Evolutionary conservation across 2,888 invertebrate species (phyloP), one percentile per base, ranked within the genome.

Genomic region (Watsonalla cultraria): DNA sequence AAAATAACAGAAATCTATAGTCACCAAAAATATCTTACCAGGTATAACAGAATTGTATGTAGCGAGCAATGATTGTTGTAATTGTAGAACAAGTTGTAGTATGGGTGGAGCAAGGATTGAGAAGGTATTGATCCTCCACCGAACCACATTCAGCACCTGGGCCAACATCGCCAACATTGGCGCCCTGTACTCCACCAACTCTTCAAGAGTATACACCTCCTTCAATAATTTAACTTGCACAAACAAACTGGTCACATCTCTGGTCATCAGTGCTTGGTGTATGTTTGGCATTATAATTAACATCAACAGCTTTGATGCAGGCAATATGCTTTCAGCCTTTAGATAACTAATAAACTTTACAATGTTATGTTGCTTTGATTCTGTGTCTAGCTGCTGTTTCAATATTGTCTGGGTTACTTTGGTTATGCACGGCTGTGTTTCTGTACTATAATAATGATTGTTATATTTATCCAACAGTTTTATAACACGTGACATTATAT

Each of bases 121-220:
- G 66, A 83, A 91, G 42, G 78, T 78, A 24, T 72, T 71, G 7
- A 85, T 74, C 51, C 78, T 83, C 86, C 87, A 86, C 24, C 91
- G 69, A 0, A 82, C 77, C 4, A 70, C 64, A 56, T 86, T 82
- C 49, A 91, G 59, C 4, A 87, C 75, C 66, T 88, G 89, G 9
- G 78, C 86, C 15, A 89, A 57, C 85, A 88, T 85, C 0, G 83
- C 86, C 45, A 90, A 61, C 69, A 86, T 75, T 11, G 91, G 89
- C 9, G 86, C 85, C 47, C 87, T 74, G 60, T 83, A 88, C 51
- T 70, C 65, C 46, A 74, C n/a, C 45, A 87, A 61, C 47, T 89
- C 86, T 7, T 72, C 65, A 5, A 80, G 53, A 7, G 59, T 64
- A 54, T 74, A 89, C 1, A 76, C 76, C 13, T 72, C 67, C 45